Evolutionary conservation across 2,113 vertebrate genomes (phyloP), one percentile per base, ranked within the genome.

Genomic region (Labeo rohita): DNA sequence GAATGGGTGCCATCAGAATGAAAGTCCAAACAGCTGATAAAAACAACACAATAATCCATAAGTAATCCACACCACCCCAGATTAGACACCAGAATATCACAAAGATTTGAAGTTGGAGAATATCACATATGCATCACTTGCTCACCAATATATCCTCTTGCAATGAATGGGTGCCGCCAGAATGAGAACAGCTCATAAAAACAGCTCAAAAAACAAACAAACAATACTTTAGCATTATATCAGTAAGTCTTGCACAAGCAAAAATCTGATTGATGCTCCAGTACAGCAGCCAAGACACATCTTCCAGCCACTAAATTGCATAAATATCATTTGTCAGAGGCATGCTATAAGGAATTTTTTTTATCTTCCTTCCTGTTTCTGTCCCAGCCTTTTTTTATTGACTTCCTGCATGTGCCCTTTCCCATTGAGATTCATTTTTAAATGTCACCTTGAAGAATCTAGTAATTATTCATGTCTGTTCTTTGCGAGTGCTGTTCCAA

Each of bases 361-460:
- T 77, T 34, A 72, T 8, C 74, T 23, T 11, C 43, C 7, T 34
- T 76, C 13, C 23, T 52, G 74, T 49, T 36, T 49, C 45, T 11
- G n/a, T 83, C 72, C 73, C 34, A 84, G 65, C 65, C 54, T 74
- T 78, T 77, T 84, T 83, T 85, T 78, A 87, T 89, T 87, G 85
- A 87, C 85, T 85, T 80, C 76, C 59, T 83, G 34, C 72, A 77
- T 52, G 75, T 54, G 68, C 86, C 79, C 82, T 87, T 85, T 84
- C 63, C 72, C 78, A 84, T 54, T 86, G 82, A 85, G 85, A 88
- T 87, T 91, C 47, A 89, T 85, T 89, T 87, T 86, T 86, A 88
- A 89, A 91, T 90, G 88, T 90, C 87, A 91, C 85, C 89, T 90
- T 91, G 86, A 89, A 85, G 87, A 87, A 85, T 86, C 47, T 45